Conservation (phyloP, 2,888 invertebrate species). For the Agriopis marginaria region DNA sequence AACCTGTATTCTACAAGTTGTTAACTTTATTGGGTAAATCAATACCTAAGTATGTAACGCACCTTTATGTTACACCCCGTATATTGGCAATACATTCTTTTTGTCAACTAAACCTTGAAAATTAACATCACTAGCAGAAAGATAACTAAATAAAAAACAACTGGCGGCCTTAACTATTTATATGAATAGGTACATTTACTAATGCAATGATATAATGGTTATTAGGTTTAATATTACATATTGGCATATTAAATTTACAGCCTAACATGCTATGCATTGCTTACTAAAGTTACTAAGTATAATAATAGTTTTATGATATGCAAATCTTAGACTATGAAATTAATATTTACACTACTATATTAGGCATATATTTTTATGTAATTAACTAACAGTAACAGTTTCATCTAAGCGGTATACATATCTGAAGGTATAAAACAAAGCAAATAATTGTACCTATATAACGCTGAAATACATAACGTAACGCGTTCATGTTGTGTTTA, state of each 20-base stretch:
- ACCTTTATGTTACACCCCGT: too few relatives aligned
- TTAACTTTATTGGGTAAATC: too few relatives aligned
- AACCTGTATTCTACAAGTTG: too few relatives aligned
- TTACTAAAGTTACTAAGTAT: constrained; percentile 23
- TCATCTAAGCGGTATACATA: not conserved
- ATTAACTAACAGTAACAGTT: not conserved
- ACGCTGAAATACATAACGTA: too few relatives aligned
- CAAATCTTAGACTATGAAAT: constrained; percentile 27
- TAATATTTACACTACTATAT: constrained; percentile 9
- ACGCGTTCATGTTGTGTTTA: not conserved
- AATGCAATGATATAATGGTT: not conserved
- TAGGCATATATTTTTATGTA: constrained; percentile 2
- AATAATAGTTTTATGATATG: constrained; percentile 33
- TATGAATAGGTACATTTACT: not conserved
- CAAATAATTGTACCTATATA: too few relatives aligned
- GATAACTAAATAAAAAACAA: not conserved
- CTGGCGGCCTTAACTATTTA: not conserved
- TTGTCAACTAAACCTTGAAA: not conserved
- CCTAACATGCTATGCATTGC: constrained; percentile 44
- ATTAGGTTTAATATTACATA: constrained; percentile 1
- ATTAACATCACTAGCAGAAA: not conserved
- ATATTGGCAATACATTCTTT: not conserved
- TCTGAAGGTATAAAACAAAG: too few relatives aligned
- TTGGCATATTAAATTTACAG: constrained; percentile 30
- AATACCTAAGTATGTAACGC: too few relatives aligned